phyloP scores from a whole-genome alignment of 2,888 invertebrate species.

The Cheilosia scutellata region DNA sequence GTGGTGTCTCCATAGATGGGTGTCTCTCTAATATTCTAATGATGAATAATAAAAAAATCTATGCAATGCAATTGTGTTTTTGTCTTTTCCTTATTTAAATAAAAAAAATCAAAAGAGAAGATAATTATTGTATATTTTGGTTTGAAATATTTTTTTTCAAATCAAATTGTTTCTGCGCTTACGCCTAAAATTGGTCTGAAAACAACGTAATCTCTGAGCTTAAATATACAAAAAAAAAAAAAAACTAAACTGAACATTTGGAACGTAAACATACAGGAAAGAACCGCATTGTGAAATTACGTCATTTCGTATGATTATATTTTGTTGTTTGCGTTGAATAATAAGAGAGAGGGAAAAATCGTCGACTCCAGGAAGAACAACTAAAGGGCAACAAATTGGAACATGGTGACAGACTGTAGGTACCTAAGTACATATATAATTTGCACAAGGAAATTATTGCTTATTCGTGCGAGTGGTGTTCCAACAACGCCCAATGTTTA shows the following conservation, averaged over 20 bases:
- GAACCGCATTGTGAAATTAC: conserved; percentile 51
- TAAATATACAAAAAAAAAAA: conserved; percentile 9
- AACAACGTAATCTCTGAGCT: conserved; percentile 18
- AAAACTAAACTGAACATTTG: conserved; percentile 1
- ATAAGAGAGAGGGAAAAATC: neutral
- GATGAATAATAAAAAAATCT: conserved; percentile 24
- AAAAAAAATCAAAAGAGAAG: conserved; percentile 2
- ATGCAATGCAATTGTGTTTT: conserved; percentile 16
- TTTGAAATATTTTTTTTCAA: neutral
- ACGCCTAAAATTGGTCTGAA: conserved; percentile 9
- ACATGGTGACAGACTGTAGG: neutral
- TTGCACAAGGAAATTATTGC: too few relatives aligned
- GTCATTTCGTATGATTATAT: conserved; percentile 48
- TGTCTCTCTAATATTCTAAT: conserved; percentile 24
- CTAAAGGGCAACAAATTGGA: conserved; percentile 13
- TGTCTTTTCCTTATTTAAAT: conserved; percentile 3
- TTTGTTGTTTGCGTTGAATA: conserved; percentile 49
- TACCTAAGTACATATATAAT: too few relatives aligned
- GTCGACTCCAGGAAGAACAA: conserved; percentile 8
- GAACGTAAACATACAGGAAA: conserved; percentile 55
- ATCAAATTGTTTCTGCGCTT: neutral
- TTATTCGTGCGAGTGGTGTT: too few relatives aligned
- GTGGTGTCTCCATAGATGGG: conserved; percentile 21
- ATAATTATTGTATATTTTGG: conserved; percentile 7
- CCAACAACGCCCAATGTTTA: too few relatives aligned